phyloP scores from a whole-genome alignment of 2,113 vertebrate species.

The Thunnus thynnus region DNA sequence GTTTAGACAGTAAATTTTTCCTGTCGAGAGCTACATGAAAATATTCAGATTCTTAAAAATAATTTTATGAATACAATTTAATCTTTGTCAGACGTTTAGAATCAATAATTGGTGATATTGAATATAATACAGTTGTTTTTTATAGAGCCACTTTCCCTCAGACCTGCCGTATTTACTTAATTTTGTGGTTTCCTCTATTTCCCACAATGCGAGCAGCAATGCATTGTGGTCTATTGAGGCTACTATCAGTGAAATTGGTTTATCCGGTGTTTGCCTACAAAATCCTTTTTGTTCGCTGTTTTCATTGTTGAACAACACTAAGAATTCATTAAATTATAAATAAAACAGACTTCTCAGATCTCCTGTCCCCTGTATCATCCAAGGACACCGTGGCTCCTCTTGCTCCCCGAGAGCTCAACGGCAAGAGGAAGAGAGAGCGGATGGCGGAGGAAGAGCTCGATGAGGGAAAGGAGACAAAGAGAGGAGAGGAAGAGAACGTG shows the following conservation, averaged over 20 bases:
- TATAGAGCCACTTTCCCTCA: too few relatives aligned
- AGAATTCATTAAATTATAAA: background rate
- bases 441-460: background rate
- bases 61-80: too few relatives aligned
- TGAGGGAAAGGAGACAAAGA: conserved; percentile 17
- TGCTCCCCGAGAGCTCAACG: conserved; percentile 44
- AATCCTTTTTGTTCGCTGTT: too few relatives aligned
- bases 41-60: background rate
- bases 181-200: too few relatives aligned
- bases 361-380: background rate
- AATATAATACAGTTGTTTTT: too few relatives aligned
- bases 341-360: background rate
- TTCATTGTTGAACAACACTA: background rate
- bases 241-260: too few relatives aligned
- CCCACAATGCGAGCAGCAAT: background rate
- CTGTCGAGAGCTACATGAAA: too few relatives aligned
- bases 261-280: background rate
- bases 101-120: too few relatives aligned
- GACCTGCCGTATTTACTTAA: too few relatives aligned
- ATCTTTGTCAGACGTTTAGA: too few relatives aligned
- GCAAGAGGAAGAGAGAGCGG: conserved; percentile 79
- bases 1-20: background rate
- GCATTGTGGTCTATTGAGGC: background rate
- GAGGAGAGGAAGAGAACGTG: conserved; percentile 70
- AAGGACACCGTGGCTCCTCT: conserved; percentile 61